Evolutionary conservation across 2,113 vertebrate species (phyloP), one percentile per base, ranked within the genome.

Genomic region (Tangachromis dhanisi): DNA sequence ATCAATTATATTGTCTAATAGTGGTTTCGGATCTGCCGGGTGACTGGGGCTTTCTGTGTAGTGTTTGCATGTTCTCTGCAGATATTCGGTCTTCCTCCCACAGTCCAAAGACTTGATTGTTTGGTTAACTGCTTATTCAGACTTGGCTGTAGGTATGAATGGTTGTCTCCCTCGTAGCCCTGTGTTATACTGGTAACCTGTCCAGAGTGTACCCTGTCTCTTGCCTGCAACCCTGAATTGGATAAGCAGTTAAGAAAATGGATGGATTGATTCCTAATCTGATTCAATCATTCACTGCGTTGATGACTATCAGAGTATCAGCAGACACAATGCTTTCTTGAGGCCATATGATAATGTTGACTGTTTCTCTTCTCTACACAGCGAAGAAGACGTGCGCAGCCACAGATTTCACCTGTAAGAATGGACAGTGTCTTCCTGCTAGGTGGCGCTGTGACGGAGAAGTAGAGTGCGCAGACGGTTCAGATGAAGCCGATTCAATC

Each of bases 381-480:
- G 99, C 97, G 81, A 99, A 97, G 97, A 98, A 97, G 92, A 99
- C 98, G 1, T 99, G 99, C 88, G 97, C 97, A 0, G 97, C 98
- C 81, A 97, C 96, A 0, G 98, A 99, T 93, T 99, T 99, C 85
- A 97, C 98, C 91, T 99, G 99, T 88, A 97, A 97, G 92, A 98
- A 98, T 0, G 99, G 98, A 78, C 98, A 99, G 94, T 99, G 99
- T 90, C 97, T 99, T 89, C 97, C 96, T 0, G 97, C 97, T 38
- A 96, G 97, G 68, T 99, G 99, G 99, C 98, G 97, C 86, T 99
- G 99, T 63, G 99, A 99, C 0, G 99, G 99, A 1, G 98, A 99
- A 80, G 96, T 98, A 2, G 99, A 99, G 81, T 99, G 99, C 89
- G 92, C 97, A 0, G 99, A 99, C 0, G 98, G 98, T 8, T 99